Base-by-base conservation (phyloP, 2,888 invertebrate genomes). In the Willowsia nigromaculata region DNA sequence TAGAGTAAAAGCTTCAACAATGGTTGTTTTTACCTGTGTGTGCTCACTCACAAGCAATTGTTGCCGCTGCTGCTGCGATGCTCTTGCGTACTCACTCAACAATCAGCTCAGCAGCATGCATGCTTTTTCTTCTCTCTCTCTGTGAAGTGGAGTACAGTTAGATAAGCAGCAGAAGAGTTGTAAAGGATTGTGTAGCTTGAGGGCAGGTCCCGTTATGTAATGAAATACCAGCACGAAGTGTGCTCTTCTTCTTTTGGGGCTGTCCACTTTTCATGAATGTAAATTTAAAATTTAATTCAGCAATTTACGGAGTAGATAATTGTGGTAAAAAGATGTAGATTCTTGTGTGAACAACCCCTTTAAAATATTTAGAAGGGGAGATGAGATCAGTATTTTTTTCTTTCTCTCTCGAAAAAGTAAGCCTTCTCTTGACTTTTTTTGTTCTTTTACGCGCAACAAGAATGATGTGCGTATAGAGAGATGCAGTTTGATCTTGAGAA, bases 181-280 rank as follows among this genome's bases (percentile, higher is more conserved):
- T 25, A 40, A 15, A 27, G 0, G 37, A 62, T 56, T 56, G 22
- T 59, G 27, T 85, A 76, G 62, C 80, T 74, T 40, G 86, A 86
- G 86, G 85, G 78, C 50, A 76, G 65, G 86, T 86, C 86, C 86
- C 86, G 86, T 86, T 86, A 86, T 86, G 86, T 53, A 86, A 86
- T 80, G 86, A 86, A 86, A 86, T 86, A 78, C 76, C 74, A 83
- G 59, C 83, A 83, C 68, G 68, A 83, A 83, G 83, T 83, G 83
- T 83, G 83, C 83, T 40, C 71, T 71, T 71, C 33, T 9, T 74
- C 47, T 43, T 80, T 1, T 13, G 62, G 59, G 62, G 18, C 59
- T 27, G 43, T 62, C 11, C 81, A 43, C 22, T 1, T 22, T 9
- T 22, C 18, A 56, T n/a, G n/a, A n/a, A n/a, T n/a, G n/a, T n/a